Base-by-base conservation (phyloP, 2,113 vertebrate species). In the Aramus guarauna region DNA sequence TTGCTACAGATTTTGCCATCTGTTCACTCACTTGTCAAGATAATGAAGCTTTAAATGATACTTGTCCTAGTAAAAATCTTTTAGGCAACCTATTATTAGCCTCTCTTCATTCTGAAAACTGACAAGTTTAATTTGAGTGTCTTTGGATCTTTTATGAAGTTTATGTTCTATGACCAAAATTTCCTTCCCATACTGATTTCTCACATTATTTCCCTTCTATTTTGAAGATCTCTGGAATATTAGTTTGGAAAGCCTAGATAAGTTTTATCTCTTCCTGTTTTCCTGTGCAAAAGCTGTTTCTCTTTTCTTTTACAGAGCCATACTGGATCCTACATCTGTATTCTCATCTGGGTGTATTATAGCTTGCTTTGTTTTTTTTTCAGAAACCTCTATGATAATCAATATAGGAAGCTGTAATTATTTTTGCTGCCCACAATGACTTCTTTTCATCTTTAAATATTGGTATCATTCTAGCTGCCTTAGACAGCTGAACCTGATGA, bases 1-100 rank as follows among this genome's bases (percentile, higher is more conserved):
- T 95, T 88, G 68, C 48, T 80, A 84, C 37, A 91, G 76, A 93
- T 93, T 96, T 92, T 95, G 69, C 86, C 92, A 95, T 95, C 91
- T 97, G 86, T 90, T 95, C 92, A 50, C 73, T 95, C 66, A 62
- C 60, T 94, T 94, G 89, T 90, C 77, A 93, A 95, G 94, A 96
- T 91, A 94, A 91, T 81, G 85, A 95, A 96, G 77, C 77, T 95
- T 95, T 93, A 94, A 95, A 93, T 82, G 77, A 85, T 95, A 91
- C 62, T 94, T 91, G 87, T 90, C 73, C 74, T 69, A 85, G 69
- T 36, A 82, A 92, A 90, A 84, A 58, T 85, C 83, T 86, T 95
- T 45, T 41, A 60, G 53, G 66, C 53, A 85, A 95, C 41, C 80
- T 89, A 92, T 94, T 94, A 92, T 94, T 97, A 97, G 86, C 59